Percentiles rank a stretch among this genome's conserved stretches.
Evolutionary conservation across 2,888 invertebrate species (phyloP).

Genomic region (Chrysotoxum bicinctum): DNA sequence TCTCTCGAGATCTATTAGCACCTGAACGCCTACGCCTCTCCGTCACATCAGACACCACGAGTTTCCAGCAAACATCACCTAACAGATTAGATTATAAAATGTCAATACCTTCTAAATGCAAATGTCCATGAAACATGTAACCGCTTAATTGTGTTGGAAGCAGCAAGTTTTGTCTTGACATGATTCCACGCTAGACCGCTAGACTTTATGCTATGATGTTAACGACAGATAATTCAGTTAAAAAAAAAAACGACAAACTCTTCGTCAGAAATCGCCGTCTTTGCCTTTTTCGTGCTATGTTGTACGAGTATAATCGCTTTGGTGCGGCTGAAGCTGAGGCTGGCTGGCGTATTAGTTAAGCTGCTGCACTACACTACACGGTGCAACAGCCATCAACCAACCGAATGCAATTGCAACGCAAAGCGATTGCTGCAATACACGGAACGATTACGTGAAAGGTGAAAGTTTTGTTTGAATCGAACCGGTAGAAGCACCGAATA

Average conservation of each 20-base stretch:
- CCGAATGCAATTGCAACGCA: slow-evolving; percentile 63
- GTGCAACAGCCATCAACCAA: slow-evolving; percentile 49
- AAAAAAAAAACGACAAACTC: slow-evolving; percentile 48
- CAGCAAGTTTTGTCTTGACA: slow-evolving; percentile 65
- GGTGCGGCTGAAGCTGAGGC: slow-evolving; percentile 16
- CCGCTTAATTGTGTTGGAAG: slow-evolving; percentile 63
- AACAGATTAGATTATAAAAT: slow-evolving; percentile 37
- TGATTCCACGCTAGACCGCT: slow-evolving; percentile 52
- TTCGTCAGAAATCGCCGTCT: slow-evolving; percentile 46
- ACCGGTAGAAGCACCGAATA: slow-evolving; percentile 70
- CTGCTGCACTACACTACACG: slow-evolving; percentile 23
- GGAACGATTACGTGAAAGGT: slow-evolving; percentile 81
- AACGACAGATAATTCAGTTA: slow-evolving; percentile 51
- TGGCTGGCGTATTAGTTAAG: slow-evolving; percentile 15
- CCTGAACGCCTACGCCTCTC: slow-evolving; percentile 53
- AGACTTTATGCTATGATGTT: slow-evolving; percentile 56
- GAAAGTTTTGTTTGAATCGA: slow-evolving; percentile 78
- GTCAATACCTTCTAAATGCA: slow-evolving; percentile 52
- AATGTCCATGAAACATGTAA: slow-evolving; percentile 68
- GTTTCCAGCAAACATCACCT: slow-evolving; percentile 27
- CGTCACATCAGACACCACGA: neutral
- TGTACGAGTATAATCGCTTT: slow-evolving; percentile 15
- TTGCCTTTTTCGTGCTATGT: slow-evolving; percentile 18
- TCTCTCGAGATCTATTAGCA: slow-evolving; percentile 46
- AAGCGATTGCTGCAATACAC: slow-evolving; percentile 74